These are phyloP conservation scores for Amblyjoppa fuscipennis DNA, from an alignment of 2,888 invertebrate species.

Conservation along the genomic window DNA sequence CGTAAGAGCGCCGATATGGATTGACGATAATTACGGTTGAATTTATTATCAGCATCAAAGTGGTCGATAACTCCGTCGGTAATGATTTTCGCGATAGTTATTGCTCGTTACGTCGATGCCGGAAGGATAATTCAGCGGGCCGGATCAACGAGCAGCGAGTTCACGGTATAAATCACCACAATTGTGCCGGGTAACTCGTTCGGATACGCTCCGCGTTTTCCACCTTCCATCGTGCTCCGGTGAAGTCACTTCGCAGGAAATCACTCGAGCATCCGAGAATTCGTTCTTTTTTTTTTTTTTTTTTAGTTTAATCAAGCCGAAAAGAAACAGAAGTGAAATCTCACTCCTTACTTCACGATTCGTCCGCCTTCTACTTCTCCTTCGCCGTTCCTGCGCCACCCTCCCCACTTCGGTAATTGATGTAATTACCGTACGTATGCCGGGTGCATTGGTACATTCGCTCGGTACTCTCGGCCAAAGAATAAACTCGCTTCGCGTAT, in stretches of 20 bases:
- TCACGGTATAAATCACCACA: constrained; percentile 55
- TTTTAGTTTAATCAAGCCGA: constrained; percentile 72
- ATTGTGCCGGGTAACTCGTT: constrained; percentile 40
- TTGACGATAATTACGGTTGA: constrained; percentile 60
- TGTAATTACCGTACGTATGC: constrained; percentile 73
- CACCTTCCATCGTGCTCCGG: not conserved
- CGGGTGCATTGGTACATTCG: constrained; percentile 73
- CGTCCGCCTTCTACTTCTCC: constrained; percentile 31
- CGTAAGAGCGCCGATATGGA: constrained; percentile 31
- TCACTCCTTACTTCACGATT: constrained; percentile 38
- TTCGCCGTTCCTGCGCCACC: constrained; percentile 46
- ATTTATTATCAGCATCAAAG: constrained; percentile 61
- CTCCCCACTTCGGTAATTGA: constrained; percentile 71
- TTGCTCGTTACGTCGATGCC: constrained; percentile 50
- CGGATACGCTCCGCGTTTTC: constrained; percentile 32
- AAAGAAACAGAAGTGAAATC: constrained; percentile 75
- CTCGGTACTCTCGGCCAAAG: constrained; percentile 30
- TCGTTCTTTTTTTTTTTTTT: constrained; percentile 16
- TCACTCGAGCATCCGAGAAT: constrained; percentile 56
- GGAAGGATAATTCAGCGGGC: constrained; percentile 50
- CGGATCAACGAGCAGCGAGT: constrained; percentile 57
- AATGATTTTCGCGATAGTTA: constrained; percentile 55
- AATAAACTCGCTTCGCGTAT: constrained; percentile 51
- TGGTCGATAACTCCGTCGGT: constrained; percentile 46
- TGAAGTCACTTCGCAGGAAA: constrained; percentile 48